phyloP scores from a whole-genome alignment of 2,888 invertebrate species.

The Apamea sordens region DNA sequence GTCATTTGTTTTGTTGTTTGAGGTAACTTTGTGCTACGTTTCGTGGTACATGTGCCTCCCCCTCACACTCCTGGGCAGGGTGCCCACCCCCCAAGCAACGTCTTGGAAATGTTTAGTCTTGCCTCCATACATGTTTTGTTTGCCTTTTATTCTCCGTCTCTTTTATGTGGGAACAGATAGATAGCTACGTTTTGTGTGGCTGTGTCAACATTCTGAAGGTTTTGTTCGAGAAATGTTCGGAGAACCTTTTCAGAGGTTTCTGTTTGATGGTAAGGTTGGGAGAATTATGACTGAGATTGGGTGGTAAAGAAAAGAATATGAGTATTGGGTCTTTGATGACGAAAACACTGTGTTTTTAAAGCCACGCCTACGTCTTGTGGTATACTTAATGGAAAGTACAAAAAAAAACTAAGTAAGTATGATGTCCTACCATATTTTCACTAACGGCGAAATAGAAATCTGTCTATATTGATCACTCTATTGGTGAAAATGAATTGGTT shows the following conservation, averaged over 20 bases:
- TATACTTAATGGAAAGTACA: neutral
- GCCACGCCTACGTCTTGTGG: neutral
- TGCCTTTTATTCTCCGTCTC: constrained; percentile 82
- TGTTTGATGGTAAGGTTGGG: constrained; percentile 29
- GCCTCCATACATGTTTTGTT: constrained; percentile 87
- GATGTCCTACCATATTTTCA: neutral
- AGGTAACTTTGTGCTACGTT: constrained; percentile 57
- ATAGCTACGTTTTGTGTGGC: constrained; percentile 64
- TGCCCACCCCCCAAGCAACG: constrained; percentile 76
- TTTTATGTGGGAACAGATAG: constrained; percentile 80
- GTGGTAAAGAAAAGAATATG: neutral
- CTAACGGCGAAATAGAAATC: neutral
- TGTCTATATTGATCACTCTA: neutral
- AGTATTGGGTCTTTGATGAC: neutral
- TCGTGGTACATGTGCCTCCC: constrained; percentile 68
- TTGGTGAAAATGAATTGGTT: no score
- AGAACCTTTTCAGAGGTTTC: constrained; percentile 46
- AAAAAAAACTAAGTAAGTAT: no score
- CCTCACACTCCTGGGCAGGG: constrained; percentile 64
- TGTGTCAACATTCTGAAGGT: constrained; percentile 57
- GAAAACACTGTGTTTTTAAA: neutral
- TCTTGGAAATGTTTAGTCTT: constrained; percentile 88
- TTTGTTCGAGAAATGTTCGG: constrained; percentile 58
- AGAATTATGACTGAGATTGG: constrained; percentile 39
- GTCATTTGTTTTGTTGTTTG: constrained; percentile 48